Evolutionary conservation across 2,888 invertebrate genomes (phyloP).

Genomic region (Clostera curtula): DNA sequence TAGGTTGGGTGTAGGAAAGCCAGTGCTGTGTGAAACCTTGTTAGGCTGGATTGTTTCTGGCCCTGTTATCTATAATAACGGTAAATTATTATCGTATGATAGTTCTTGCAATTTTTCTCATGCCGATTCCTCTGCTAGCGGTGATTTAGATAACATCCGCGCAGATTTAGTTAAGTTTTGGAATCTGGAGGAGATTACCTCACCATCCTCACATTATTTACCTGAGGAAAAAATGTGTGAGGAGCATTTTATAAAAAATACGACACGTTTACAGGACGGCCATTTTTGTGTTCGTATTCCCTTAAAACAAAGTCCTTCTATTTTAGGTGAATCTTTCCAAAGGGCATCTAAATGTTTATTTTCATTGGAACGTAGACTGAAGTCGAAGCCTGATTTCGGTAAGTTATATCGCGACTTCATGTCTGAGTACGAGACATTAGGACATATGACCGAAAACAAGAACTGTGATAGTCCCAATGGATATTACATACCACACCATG

Average conservation of each 20-base stretch:
- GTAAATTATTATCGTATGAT: no score
- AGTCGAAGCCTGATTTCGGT: not conserved
- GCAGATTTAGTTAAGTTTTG: constrained; percentile 1
- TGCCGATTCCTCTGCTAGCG: not conserved
- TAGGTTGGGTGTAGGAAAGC: constrained; percentile 6
- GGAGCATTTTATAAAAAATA: no score
- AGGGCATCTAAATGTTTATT: not conserved
- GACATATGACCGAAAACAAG: no score
- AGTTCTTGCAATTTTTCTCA: no score
- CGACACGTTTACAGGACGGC: no score
- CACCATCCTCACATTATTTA: constrained; percentile 2
- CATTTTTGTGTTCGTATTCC: no score
- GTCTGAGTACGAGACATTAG: not conserved
- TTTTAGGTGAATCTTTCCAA: not conserved
- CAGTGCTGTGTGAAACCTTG: constrained; percentile 8
- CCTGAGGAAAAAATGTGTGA: no score
- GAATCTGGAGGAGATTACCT: constrained; percentile 1
- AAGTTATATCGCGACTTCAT: not conserved
- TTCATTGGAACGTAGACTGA: not conserved
- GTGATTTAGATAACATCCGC: not conserved
- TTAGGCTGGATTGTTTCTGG: constrained; percentile 13
- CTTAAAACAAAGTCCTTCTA: no score
- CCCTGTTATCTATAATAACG: constrained; percentile 5
- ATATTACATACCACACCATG: not conserved
- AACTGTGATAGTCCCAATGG: not conserved